Evolutionary conservation across 2,888 invertebrate species (phyloP).

Genomic region (Empis stercorea): DNA sequence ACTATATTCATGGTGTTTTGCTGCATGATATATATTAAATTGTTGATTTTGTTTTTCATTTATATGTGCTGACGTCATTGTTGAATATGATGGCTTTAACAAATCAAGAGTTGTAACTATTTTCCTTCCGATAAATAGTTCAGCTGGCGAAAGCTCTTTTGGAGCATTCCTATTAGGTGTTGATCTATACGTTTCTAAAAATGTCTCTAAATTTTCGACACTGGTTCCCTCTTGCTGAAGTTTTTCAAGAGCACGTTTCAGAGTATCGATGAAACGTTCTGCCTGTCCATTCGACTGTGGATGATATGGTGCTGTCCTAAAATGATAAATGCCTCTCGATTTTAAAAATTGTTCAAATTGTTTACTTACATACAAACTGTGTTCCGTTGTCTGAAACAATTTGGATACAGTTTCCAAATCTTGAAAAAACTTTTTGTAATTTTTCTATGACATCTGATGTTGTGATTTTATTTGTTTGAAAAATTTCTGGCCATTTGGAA

Average conservation of each 20-base stretch:
- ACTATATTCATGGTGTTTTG: slow-evolving; percentile 3
- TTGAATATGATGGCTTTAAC: slow-evolving; percentile 6
- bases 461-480: slow-evolving; percentile 14
- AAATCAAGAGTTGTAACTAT: slow-evolving; percentile 11
- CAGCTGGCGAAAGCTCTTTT: slow-evolving; percentile 12
- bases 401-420: slow-evolving; percentile 11
- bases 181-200: slow-evolving; percentile 13
- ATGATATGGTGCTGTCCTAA: slow-evolving; percentile 5
- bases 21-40: slow-evolving; percentile 2
- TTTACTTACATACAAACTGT: slow-evolving; percentile 6
- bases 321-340: slow-evolving; percentile 6
- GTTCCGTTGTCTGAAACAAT: slow-evolving; percentile 10
- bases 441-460: slow-evolving; percentile 11
- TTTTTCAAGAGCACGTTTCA: slow-evolving; percentile 13
- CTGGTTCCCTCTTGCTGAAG: slow-evolving; percentile 10
- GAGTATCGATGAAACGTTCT: slow-evolving; percentile 15
- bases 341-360: slow-evolving; percentile 8
- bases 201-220: slow-evolving; percentile 10
- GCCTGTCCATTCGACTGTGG: slow-evolving; percentile 16
- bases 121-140: slow-evolving; percentile 12
- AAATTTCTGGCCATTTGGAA: slow-evolving; percentile 34
- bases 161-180: slow-evolving; percentile 13
- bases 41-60: slow-evolving; percentile 1
- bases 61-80: not conserved
- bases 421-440: slow-evolving; percentile 12